Evolutionary conservation across 2,888 invertebrate species (phyloP), one percentile per base, ranked within the genome.

Genomic region (Phyllotreta striolata): DNA sequence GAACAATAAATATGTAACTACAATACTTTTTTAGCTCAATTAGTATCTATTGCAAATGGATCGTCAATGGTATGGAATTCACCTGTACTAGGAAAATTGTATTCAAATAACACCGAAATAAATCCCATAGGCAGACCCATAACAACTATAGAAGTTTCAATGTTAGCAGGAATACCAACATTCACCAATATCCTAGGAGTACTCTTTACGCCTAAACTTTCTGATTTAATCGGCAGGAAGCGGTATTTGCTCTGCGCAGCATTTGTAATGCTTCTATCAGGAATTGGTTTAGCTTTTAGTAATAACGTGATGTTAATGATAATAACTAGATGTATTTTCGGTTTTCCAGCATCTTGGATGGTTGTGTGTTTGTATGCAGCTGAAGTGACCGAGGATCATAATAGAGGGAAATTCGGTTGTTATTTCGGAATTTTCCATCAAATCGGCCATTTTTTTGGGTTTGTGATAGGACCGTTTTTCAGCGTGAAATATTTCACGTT

Each of bases 41-140:
- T 55, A 10, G 9, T 55, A 34, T 40, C 46, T 12, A 41, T 55
- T 14, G 54, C 35, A 6, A 55, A 49, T 7, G 58, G 66, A 13
- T 40, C 63, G n/a, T 35, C 66, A 8, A 62, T 65, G 38, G 47
- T 62, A 3, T 74, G 73, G 72, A 63, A 70, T 1, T 72, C 72
- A 5, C 67, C 59, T 9, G 59, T 52, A 34, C 12, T 59, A 1
- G 24, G 41, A 8, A 59, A 52, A 52, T 13, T 59, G n/a, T 43
- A 52, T 52, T 59, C 47, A 41, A 52, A 59, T 13, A 39, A 59
- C 6, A 34, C 43, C 8, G 39, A 51, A 6, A 10, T 24, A n/a
- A 59, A 59, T 9, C 59, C 59, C 4, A 37, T 59, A 37, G 59
- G 51, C n/a, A 51, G 14, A 40, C 41, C 41, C 3, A 59, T 59